Conservation (phyloP, 2,888 invertebrate genomes). For the Drosophila emarginata region DNA sequence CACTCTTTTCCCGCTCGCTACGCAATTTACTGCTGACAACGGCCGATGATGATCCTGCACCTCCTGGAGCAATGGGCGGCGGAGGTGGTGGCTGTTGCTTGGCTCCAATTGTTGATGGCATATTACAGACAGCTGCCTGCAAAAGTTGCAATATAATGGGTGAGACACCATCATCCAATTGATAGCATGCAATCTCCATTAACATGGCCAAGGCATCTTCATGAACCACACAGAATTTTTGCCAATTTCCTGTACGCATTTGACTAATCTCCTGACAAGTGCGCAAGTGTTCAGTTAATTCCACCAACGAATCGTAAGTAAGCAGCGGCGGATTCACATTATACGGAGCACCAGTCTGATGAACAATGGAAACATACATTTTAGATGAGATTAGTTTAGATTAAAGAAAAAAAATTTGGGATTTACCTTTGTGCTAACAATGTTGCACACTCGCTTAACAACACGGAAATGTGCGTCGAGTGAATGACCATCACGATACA, state of each 20-base stretch:
- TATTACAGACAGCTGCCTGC: constrained; percentile 92
- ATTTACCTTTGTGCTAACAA: constrained; percentile 79
- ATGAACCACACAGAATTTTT: constrained; percentile 91
- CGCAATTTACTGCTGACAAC: constrained; percentile 80
- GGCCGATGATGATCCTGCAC: constrained; percentile 21
- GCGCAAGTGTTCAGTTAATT: constrained; percentile 96
- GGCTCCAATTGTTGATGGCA: constrained; percentile 57
- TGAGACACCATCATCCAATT: constrained; percentile 95
- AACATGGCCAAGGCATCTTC: constrained; percentile 90
- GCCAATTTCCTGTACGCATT: constrained; percentile 97
- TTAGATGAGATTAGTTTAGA: not conserved
- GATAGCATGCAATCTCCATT: constrained; percentile 90
- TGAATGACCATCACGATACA: constrained; percentile 95
- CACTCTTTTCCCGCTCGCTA: constrained; percentile 87
- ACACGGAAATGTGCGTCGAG: constrained; percentile 93
- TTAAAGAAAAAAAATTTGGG: not conserved
- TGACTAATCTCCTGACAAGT: constrained; percentile 96
- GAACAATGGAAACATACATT: not conserved
- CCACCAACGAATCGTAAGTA: constrained; percentile 95
- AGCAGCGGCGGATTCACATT: constrained; percentile 83
- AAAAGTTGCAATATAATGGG: constrained; percentile 94
- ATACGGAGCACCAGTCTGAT: constrained; percentile 63
- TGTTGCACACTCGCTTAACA: constrained; percentile 83
- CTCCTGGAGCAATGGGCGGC: constrained; percentile 16
- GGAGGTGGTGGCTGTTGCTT: constrained; percentile 48